A percentile compares a stretch with the other conserved stretches of the same genome.
Conservation (phyloP, 2,888 invertebrate genomes). For the Cephus nigrinus region DNA sequence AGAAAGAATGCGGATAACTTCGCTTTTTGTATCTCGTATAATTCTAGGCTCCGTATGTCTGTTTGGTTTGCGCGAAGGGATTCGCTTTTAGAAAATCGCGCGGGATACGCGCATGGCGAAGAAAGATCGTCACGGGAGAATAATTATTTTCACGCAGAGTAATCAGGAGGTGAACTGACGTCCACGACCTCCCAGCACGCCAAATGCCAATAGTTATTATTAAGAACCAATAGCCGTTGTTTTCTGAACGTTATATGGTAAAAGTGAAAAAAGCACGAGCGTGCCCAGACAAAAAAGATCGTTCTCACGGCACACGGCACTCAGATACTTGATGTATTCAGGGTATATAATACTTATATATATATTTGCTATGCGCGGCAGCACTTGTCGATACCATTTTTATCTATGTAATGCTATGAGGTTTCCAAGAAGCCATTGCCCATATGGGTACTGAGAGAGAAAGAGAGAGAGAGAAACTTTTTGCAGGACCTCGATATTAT, state of each 20-base stretch:
- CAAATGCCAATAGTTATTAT: constrained; percentile 1
- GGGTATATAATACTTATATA: not conserved
- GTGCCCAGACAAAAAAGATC: not conserved
- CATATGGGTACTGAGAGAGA: not conserved
- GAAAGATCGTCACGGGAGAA: constrained; percentile 5
- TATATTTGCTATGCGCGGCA: not conserved
- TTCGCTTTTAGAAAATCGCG: not conserved
- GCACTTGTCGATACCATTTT: not conserved
- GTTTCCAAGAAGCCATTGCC: constrained; percentile 1
- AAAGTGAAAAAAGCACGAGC: not conserved
- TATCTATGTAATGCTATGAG: not conserved
- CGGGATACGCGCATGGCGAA: not conserved
- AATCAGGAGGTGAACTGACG: not conserved
- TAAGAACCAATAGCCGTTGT: not conserved
- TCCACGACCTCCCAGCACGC: constrained; percentile 1
- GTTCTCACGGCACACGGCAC: constrained; percentile 9
- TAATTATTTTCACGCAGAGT: constrained; percentile 48
- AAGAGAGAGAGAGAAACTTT: not conserved
- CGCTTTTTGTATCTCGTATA: too few species aligned
- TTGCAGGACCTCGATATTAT: constrained; percentile 7
- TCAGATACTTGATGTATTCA: not conserved
- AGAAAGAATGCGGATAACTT: not conserved
- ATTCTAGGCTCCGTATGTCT: too few species aligned
- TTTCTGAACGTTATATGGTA: constrained; percentile 1
- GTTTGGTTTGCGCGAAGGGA: not conserved